phyloP scores from a whole-genome alignment of 2,113 vertebrate species.

The cattle (Bos taurus) region ARS-UCD2.0 NC_037338.1:90510001-90510500 shows the following conservation, averaged over 20 bases:
- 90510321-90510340: background rate
- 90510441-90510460: background rate
- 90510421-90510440: fast-evolving
- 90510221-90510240: fast-evolving
- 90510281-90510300: background rate
- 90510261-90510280: background rate
- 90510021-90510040: background rate
- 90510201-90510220: fast-evolving
- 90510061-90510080: background rate
- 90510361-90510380: fast-evolving
- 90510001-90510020: background rate
- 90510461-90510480: fast-evolving
- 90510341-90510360: background rate
- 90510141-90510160: no score
- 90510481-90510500: background rate
- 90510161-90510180: background rate
- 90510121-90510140: background rate
- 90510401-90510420: fast-evolving
- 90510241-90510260: background rate
- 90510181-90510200: no score
- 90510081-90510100: background rate
- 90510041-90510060: conserved; percentile 36
- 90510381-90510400: no score
- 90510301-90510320: background rate
- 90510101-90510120: background rate